Percentiles rank a stretch among this genome's conserved stretches.
These are phyloP conservation scores for Caenorhabditis sinica DNA, from an alignment of 2,888 invertebrate species.

Conservation along the genomic window DNA sequence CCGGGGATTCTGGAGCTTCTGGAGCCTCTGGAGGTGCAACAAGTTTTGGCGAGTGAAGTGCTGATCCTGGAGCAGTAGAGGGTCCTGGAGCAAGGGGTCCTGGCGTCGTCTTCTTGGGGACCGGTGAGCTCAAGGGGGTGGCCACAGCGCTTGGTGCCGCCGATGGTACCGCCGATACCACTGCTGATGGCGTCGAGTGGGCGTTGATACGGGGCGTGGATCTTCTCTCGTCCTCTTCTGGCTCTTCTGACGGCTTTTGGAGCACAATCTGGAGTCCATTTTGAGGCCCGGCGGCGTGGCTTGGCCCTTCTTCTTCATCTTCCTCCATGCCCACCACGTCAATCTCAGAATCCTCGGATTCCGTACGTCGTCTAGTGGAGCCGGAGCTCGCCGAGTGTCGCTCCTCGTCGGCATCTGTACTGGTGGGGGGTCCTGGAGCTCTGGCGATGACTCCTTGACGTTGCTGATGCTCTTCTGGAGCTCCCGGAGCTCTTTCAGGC, in stretches of 20 bases:
- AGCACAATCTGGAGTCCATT: not conserved
- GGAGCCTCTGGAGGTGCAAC: not conserved
- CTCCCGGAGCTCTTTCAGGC: not conserved
- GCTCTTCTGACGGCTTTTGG: not conserved
- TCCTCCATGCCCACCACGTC: conserved; percentile 35
- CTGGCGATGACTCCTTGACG: not conserved
- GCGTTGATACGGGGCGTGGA: conserved; percentile 14
- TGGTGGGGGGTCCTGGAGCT: not conserved
- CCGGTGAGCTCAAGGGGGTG: conserved; percentile 26
- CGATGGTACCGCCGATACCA: conserved; percentile 24
- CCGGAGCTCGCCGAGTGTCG: conserved; percentile 47
- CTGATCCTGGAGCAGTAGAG: not conserved
- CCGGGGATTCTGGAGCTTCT: not conserved
- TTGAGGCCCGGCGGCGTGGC: not conserved
- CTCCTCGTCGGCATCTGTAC: conserved; percentile 34
- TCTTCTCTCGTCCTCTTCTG: not conserved
- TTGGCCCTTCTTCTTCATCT: not conserved
- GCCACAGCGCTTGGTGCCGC: no score
- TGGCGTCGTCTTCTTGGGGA: not conserved
- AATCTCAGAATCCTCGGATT: conserved; percentile 42
- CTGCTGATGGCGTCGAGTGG: conserved; percentile 19
- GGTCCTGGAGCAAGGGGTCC: not conserved
- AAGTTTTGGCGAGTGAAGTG: not conserved
- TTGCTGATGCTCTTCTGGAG: not conserved
- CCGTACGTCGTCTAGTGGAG: conserved; percentile 26